Conservation (phyloP, 2,113 vertebrate genomes). For the Mirounga angustirostris region DNA sequence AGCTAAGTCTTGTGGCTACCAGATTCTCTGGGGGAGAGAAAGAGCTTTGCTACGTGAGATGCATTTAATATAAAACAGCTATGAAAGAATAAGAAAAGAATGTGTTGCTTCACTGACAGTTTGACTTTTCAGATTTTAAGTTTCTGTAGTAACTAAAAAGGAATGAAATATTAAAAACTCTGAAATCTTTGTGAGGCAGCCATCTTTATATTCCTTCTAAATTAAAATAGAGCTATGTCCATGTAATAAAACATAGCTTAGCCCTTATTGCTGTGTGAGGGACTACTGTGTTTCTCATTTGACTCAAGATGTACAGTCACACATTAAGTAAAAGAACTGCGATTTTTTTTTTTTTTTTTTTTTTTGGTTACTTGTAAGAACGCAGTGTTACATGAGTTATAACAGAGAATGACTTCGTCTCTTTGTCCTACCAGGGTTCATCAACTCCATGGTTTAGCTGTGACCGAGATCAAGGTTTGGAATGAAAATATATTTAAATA, state of each 20-base stretch:
- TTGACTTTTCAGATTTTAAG: conserved; percentile 56
- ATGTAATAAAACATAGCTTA: background rate
- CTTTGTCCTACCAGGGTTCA: conserved; percentile 54
- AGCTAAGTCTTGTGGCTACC: conserved; percentile 6
- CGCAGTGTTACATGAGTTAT: background rate
- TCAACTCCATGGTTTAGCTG: conserved; percentile 38
- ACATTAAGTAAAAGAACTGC: background rate
- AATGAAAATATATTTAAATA: conserved; percentile 62
- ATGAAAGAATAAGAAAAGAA: conserved; percentile 62
- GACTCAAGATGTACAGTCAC: conserved; percentile 13
- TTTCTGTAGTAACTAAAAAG: conserved; percentile 56
- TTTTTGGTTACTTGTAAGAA: conserved; percentile 27
- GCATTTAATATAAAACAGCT: conserved; percentile 57
- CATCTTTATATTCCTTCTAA: conserved; percentile 59
- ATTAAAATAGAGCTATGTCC: conserved; percentile 53
- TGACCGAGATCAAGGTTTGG: conserved; percentile 27
- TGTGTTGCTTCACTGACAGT: conserved; percentile 49
- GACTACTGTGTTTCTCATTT: conserved; percentile 27
- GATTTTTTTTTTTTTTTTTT: background rate
- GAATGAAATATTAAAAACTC: conserved; percentile 27
- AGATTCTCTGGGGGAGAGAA: conserved; percentile 61
- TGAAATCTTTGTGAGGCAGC: conserved; percentile 19
- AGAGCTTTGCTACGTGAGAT: conserved; percentile 58
- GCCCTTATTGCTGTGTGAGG: background rate
- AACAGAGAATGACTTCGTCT: conserved; percentile 13